Conservation (phyloP, 2,888 invertebrate genomes). For the Peribatodes rhomboidaria region DNA sequence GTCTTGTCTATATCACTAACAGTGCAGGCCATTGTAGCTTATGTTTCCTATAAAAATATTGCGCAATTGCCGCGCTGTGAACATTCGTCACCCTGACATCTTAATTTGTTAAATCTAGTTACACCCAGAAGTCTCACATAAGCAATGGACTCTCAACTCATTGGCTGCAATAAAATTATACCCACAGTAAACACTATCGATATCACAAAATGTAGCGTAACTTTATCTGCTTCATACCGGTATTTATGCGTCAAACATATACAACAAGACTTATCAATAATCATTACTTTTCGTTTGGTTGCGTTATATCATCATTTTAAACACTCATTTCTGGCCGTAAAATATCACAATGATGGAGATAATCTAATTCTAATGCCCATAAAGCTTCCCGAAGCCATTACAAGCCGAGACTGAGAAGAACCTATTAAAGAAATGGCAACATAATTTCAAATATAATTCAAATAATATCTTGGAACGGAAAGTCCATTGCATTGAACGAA, state of each 20-base stretch:
- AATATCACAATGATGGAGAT: slow-evolving; percentile 27
- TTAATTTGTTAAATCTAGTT: neutral
- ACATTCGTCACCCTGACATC: neutral
- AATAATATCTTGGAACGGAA: slow-evolving; percentile 43
- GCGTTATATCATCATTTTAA: slow-evolving; percentile 29
- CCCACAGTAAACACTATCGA: neutral
- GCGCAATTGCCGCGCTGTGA: too few relatives aligned
- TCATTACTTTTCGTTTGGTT: slow-evolving; percentile 15
- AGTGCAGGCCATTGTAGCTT: too few relatives aligned
- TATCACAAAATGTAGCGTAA: neutral
- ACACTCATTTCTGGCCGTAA: slow-evolving; percentile 21
- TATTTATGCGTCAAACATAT: neutral
- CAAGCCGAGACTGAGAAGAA: slow-evolving; percentile 21
- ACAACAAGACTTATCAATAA: neutral
- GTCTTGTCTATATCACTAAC: too few relatives aligned
- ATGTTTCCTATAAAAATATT: too few relatives aligned
- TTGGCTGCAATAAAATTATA: neutral
- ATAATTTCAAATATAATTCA: slow-evolving; percentile 48
- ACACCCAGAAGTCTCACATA: neutral
- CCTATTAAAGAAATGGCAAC: slow-evolving; percentile 44
- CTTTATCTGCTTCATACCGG: slow-evolving; percentile 1
- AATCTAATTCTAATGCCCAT: slow-evolving; percentile 36
- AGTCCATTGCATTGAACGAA: slow-evolving; percentile 32
- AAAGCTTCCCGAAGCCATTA: slow-evolving; percentile 31
- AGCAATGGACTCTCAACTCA: neutral